A percentile compares a stretch with the other conserved stretches of the same genome.
phyloP scores from a whole-genome alignment of 2,888 invertebrate species.

The Parapristionchus giblindavisi region DNA sequence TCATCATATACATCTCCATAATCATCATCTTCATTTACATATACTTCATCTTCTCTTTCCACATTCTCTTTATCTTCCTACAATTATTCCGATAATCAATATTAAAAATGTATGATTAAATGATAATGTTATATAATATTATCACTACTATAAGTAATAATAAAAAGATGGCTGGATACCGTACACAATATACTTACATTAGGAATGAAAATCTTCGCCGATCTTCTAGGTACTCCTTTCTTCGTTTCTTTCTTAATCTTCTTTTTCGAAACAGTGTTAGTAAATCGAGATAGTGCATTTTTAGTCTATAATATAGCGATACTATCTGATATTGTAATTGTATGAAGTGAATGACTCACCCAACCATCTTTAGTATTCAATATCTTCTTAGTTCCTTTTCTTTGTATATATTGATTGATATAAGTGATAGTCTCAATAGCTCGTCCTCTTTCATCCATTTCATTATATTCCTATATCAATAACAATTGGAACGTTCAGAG shows the following conservation, averaged over 20 bases:
- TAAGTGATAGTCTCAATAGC: slow-evolving; percentile 28
- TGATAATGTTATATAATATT: too few relatives aligned
- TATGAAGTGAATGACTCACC: too few relatives aligned
- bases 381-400: neutral
- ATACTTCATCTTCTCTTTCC: neutral
- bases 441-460: neutral
- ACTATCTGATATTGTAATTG: too few relatives aligned
- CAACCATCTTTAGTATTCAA: neutral
- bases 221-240: slow-evolving; percentile 16
- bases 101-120: too few relatives aligned
- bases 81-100: too few relatives aligned
- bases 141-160: too few relatives aligned
- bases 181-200: too few relatives aligned
- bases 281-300: slow-evolving; percentile 8
- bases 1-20: neutral
- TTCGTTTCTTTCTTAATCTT: neutral
- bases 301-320: slow-evolving; percentile 8
- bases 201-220: neutral
- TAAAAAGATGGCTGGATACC: too few relatives aligned
- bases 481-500: neutral
- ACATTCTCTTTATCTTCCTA: neutral
- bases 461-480: neutral
- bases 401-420: slow-evolving; percentile 24
- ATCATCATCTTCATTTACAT: slow-evolving; percentile 4
- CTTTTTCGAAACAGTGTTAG: neutral